Percentiles rank a stretch among this genome's conserved stretches.
Conservation (phyloP, 2,888 invertebrate genomes). For the Lasioglossum figueresi region DNA sequence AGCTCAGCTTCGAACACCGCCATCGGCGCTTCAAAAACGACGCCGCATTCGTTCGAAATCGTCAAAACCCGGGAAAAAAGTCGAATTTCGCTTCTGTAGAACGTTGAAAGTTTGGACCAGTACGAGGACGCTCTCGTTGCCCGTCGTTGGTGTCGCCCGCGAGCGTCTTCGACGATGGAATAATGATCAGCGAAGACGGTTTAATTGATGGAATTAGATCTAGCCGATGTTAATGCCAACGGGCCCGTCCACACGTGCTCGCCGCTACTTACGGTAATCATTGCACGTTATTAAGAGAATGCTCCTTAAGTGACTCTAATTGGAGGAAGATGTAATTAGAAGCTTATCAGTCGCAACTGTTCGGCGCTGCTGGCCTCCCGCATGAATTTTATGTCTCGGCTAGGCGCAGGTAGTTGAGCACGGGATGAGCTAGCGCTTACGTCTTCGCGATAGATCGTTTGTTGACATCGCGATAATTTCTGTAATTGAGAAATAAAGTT, state of each 20-base stretch:
- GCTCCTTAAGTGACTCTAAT: constrained; percentile 76
- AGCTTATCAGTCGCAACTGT: constrained; percentile 58
- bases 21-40: constrained; percentile 2
- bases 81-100: neutral
- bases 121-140: neutral
- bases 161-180: constrained; percentile 54
- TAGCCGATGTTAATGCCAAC: constrained; percentile 65
- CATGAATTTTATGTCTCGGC: constrained; percentile 28
- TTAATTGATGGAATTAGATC: constrained; percentile 78
- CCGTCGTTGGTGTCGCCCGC: constrained; percentile 5
- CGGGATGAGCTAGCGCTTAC: neutral
- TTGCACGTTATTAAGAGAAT: constrained; percentile 75
- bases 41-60: neutral
- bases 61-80: neutral
- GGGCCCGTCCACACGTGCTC: constrained; percentile 38
- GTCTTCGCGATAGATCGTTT: neutral
- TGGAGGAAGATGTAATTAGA: constrained; percentile 78
- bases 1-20: constrained; percentile 10
- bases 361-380: constrained; percentile 25
- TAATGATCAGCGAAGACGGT: constrained; percentile 73
- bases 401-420: neutral
- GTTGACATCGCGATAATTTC: neutral
- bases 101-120: neutral
- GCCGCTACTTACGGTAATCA: constrained; percentile 71
- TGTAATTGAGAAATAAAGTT: neutral